phyloP scores from a whole-genome alignment of 2,797 vertebrate genomes.

The Acanthiza pusilla region DNA sequence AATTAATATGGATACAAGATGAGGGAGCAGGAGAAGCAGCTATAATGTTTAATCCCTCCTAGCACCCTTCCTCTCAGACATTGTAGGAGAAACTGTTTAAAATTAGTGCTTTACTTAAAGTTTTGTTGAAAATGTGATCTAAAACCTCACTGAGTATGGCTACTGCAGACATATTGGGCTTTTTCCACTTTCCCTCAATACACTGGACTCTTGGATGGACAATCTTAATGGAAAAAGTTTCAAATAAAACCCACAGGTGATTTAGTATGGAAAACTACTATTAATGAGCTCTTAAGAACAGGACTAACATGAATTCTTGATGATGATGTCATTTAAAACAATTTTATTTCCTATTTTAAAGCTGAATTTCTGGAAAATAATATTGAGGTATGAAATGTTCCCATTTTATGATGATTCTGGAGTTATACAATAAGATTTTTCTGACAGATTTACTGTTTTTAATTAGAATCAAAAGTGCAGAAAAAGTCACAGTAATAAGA shows the following conservation, averaged over 20 bases:
- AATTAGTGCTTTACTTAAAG: neutral
- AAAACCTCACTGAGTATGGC: neutral
- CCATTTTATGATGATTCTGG: neutral
- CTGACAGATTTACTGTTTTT: slow-evolving; percentile 15
- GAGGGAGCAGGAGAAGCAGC: neutral
- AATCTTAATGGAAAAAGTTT: neutral
- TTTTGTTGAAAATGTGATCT: neutral
- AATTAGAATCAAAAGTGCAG: neutral
- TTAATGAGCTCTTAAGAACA: neutral
- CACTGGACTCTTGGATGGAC: neutral
- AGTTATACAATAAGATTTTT: neutral
- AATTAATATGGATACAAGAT: neutral
- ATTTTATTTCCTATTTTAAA: neutral
- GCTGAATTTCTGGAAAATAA: neutral
- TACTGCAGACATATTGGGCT: neutral
- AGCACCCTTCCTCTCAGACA: neutral
- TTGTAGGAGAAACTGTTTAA: neutral
- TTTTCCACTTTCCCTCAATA: neutral
- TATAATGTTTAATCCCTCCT: neutral
- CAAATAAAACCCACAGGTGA: neutral
- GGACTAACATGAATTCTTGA: neutral
- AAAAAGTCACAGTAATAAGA: neutral
- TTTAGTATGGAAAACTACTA: neutral
- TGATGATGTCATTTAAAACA: neutral
- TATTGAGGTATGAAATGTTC: neutral